Conservation (phyloP, 2,113 vertebrate genomes). For the Petaurus breviceps region DNA sequence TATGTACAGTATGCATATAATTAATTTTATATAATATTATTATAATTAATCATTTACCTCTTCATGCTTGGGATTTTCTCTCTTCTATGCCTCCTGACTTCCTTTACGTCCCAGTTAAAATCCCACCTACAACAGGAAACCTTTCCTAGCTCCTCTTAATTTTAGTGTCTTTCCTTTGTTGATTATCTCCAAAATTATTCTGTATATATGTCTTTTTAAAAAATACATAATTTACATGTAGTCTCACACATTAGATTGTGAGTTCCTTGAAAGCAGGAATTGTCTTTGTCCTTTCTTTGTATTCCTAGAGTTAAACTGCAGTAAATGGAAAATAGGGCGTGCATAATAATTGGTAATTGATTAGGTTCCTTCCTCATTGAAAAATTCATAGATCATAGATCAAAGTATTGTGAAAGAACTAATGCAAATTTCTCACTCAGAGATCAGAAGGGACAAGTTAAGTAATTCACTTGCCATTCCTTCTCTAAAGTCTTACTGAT, state of each 20-base stretch:
- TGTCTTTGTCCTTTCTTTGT: neutral
- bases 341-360: conserved; percentile 3
- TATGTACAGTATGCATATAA: neutral
- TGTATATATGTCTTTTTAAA: neutral
- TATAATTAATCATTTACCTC: neutral
- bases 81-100: no score
- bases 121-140: neutral
- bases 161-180: neutral
- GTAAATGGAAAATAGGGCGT: neutral
- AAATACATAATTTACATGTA: neutral
- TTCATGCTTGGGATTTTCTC: neutral
- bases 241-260: neutral
- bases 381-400: neutral
- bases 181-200: neutral
- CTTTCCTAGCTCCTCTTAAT: neutral
- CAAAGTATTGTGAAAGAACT: neutral
- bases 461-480: neutral
- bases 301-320: neutral
- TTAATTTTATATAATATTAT: neutral
- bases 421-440: neutral
- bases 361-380: neutral
- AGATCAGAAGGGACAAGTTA: neutral
- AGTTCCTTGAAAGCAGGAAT: neutral
- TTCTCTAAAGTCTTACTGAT: neutral
- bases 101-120: neutral